Percentiles rank a stretch among this genome's conserved stretches.
Evolutionary conservation across 2,888 invertebrate genomes (phyloP).

Genomic region (Thumatha senex): DNA sequence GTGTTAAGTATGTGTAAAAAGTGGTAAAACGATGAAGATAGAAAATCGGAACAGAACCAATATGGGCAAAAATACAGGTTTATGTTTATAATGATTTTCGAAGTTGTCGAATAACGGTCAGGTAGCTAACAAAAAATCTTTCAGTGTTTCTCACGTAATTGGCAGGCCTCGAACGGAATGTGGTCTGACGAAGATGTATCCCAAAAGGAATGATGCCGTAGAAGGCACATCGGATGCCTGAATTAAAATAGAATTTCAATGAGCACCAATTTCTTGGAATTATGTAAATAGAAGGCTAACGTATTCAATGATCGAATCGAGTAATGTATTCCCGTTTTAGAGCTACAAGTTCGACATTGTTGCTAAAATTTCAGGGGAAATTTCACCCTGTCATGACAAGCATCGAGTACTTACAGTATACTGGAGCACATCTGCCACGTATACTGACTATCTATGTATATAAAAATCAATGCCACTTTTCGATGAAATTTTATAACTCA

Average conservation of each 20-base stretch:
- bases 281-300: slow-evolving; percentile 39
- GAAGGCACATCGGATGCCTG: slow-evolving; percentile 57
- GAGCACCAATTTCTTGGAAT: slow-evolving; percentile 29
- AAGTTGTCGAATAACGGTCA: slow-evolving; percentile 74
- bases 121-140: slow-evolving; percentile 54
- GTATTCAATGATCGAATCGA: too few relatives aligned
- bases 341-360: too few relatives aligned
- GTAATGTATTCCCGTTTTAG: too few relatives aligned
- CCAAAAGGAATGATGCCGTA: slow-evolving; percentile 70
- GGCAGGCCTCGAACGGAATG: slow-evolving; percentile 72
- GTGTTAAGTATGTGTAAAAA: slow-evolving; percentile 60
- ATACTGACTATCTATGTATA: too few relatives aligned
- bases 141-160: slow-evolving; percentile 71
- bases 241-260: slow-evolving; percentile 72
- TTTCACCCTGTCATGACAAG: too few relatives aligned
- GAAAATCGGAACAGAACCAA: slow-evolving; percentile 76
- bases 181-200: slow-evolving; percentile 64
- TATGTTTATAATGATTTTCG: slow-evolving; percentile 72
- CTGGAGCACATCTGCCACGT: too few relatives aligned
- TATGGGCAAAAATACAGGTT: slow-evolving; percentile 64
- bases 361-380: too few relatives aligned
- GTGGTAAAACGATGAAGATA: slow-evolving; percentile 66
- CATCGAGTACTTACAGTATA: too few relatives aligned
- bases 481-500: too few relatives aligned
- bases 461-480: too few relatives aligned